These are phyloP conservation scores for Eudorcas thomsonii DNA, from an alignment of 2,113 vertebrate genomes.

Conservation along the genomic window DNA sequence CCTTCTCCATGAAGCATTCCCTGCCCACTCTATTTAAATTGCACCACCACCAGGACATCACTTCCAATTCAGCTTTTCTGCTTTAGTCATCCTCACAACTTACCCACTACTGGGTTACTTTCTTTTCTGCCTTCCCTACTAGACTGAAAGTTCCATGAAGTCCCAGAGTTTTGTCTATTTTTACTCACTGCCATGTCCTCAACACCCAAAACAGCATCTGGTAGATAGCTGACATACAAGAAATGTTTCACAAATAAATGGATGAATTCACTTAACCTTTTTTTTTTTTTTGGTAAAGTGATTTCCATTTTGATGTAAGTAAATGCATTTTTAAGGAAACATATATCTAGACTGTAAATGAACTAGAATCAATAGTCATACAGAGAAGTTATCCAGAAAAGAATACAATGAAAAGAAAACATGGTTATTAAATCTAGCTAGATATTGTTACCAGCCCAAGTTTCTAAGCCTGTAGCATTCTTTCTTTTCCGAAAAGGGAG, in stretches of 20 bases:
- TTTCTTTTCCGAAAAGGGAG: conserved; percentile 1
- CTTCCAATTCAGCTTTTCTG: background rate
- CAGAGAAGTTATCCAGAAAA: conserved; percentile 14
- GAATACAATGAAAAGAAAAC: conserved; percentile 1
- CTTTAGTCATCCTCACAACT: background rate
- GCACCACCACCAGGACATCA: accelerated
- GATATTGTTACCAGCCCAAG: background rate
- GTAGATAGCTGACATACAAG: background rate
- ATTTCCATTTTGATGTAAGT: conserved; percentile 7
- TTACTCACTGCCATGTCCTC: background rate
- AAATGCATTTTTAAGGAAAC: conserved; percentile 7
- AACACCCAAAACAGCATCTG: background rate
- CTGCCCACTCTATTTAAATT: background rate
- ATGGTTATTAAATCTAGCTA: background rate
- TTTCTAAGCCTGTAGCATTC: background rate
- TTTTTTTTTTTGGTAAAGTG: background rate
- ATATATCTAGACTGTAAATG: background rate
- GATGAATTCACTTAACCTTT: background rate
- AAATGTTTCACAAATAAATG: conserved; percentile 25
- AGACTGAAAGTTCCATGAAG: background rate
- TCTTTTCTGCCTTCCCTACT: background rate
- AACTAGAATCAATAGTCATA: background rate
- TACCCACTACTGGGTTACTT: background rate
- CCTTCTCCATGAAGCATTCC: background rate
- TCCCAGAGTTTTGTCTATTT: background rate